Conservation (phyloP, 2,888 invertebrate genomes). For the Drosophila subquinaria region DNA sequence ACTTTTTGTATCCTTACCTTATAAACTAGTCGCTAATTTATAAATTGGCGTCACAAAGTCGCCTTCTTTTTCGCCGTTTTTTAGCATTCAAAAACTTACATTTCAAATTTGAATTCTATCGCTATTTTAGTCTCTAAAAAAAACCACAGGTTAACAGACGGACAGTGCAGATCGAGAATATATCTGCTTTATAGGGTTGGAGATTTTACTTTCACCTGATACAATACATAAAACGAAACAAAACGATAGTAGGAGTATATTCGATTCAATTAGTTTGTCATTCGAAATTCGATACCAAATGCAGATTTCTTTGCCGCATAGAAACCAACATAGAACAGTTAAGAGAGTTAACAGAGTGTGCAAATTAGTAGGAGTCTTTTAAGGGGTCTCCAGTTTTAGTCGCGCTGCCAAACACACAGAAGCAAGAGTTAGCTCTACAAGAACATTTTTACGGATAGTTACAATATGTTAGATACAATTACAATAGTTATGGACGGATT, state of each 20-base stretch:
- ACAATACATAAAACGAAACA: too few relatives aligned
- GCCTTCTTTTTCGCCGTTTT: too few relatives aligned
- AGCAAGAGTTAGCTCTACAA: conserved; percentile 65
- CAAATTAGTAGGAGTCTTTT: conserved; percentile 29
- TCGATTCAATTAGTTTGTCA: neutral
- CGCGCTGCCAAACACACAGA: conserved; percentile 56
- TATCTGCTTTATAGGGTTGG: too few relatives aligned
- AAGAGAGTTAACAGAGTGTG: conserved; percentile 22
- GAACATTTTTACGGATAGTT: conserved; percentile 37
- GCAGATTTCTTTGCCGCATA: neutral
- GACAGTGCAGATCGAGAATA: too few relatives aligned
- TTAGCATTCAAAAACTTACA: too few relatives aligned
- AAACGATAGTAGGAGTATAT: neutral
- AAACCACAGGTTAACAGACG: too few relatives aligned
- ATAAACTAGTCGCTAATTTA: too few relatives aligned
- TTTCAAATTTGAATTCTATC: too few relatives aligned
- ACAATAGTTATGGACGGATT: conserved; percentile 30
- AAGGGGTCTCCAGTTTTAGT: conserved; percentile 33
- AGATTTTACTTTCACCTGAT: too few relatives aligned
- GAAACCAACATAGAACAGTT: conserved; percentile 24
- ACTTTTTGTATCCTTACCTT: too few relatives aligned
- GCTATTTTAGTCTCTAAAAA: too few relatives aligned
- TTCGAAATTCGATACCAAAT: neutral
- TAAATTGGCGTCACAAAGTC: too few relatives aligned
- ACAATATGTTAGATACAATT: conserved; percentile 14